Base-by-base conservation (phyloP, 2,888 invertebrate genomes). In the Ctenicera cuprea region DNA sequence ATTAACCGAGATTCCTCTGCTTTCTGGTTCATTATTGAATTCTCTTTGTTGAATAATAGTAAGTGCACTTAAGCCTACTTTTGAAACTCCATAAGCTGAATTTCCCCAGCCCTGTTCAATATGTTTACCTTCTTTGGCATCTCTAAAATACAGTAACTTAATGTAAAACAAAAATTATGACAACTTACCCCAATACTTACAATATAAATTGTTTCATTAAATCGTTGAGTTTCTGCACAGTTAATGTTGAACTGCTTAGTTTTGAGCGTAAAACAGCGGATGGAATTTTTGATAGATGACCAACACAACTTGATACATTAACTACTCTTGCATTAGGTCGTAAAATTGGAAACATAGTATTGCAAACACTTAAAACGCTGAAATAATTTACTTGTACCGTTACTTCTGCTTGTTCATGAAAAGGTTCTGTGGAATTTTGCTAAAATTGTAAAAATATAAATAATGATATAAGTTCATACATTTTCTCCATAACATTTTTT, bases 371-470 rank as follows among this genome's bases (percentile, higher is more conserved):
- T 16, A 93, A 82, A 22, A 92, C 88, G 9, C 89, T 89, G 82
- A 92, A 93, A 83, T 92, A 95, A 84, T 96, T 96, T 0, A 92
- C 91, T 50, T 86, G 87, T 5, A 93, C 74, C 0, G 95, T 94
- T 78, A 91, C 89, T 80, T 92, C 90, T 0, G 95, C 95, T 87
- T 95, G 95, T 7, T 88, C 86, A 0, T 85, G 82, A 61, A 92
- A 91, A 1, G 94, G 90, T 57, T 91, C 94, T 0, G 90, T 88
- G 0, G 93, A 89, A 64, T 83, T 83, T 3, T 20, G 45, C 88
- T 90, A 62, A 62, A 80, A 80, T 14, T 16, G n/a, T n/a, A n/a
- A n/a, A n/a, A n/a, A n/a, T n/a, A n/a, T n/a, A n/a, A n/a, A n/a
- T n/a, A n/a, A n/a, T n/a, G n/a, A n/a, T n/a, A n/a, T n/a, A n/a